Percentiles rank a stretch among this genome's conserved stretches.
Evolutionary conservation across 2,797 vertebrate species (phyloP).

Genomic region (Peromyscus nudipes): DNA sequence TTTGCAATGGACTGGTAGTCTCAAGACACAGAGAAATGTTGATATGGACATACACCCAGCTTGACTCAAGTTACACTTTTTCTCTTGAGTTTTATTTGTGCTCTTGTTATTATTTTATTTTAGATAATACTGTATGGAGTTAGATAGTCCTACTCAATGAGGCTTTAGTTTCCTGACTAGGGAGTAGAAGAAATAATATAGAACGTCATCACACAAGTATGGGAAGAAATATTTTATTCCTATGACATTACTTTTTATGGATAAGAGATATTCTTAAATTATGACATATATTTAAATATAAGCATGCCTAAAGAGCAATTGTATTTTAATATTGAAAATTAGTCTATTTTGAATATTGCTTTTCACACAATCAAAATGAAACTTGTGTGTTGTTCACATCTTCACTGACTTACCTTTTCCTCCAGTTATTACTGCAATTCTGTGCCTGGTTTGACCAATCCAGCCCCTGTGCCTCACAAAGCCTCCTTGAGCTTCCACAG

Average conservation of each 20-base stretch:
- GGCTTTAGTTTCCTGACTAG: neutral
- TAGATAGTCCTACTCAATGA: neutral
- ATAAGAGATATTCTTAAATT: conserved; percentile 1
- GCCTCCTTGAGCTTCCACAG: neutral
- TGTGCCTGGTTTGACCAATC: neutral
- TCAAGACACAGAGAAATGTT: neutral
- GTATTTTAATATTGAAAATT: conserved; percentile 14
- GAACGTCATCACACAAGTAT: neutral
- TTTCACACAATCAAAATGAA: neutral
- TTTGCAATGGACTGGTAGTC: neutral
- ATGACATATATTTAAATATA: conserved; percentile 25
- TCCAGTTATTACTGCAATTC: neutral
- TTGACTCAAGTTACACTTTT: neutral
- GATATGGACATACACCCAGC: neutral
- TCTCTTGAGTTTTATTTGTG: neutral
- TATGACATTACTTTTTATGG: neutral
- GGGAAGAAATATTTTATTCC: conserved; percentile 1
- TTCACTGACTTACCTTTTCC: neutral
- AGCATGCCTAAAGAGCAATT: neutral
- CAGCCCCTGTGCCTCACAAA: neutral
- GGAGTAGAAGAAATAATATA: neutral
- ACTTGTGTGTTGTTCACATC: neutral
- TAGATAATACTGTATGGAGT: neutral
- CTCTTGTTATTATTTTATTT: conserved; percentile 39
- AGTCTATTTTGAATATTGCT: neutral